Evolutionary conservation across 1,140 invertebrate species (phyloP), one percentile per base, ranked within the genome.

Genomic region (Aleiodes sp.): DNA sequence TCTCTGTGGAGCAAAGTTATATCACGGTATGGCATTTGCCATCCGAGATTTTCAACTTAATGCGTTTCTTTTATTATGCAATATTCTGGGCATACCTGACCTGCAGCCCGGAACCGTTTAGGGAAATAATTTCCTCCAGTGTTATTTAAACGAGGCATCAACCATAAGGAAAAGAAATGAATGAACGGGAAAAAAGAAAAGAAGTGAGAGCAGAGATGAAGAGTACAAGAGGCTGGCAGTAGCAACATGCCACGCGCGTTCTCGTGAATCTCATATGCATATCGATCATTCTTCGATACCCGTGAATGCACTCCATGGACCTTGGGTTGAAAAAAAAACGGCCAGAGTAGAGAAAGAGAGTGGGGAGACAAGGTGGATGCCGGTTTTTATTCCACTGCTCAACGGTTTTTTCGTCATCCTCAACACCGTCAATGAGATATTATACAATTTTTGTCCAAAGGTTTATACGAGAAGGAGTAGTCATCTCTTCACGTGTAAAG

Each of bases 241-340:
- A 43, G 6, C 37, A 26, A 12, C 6, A 35, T 16, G 16, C 14
- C 8, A 12, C 43, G 26, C 63, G 63, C 63, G 43, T 33, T 56
- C 21, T 59, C 10, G 33, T 29, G 21, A 24, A 9, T 12, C 21
- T 57, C 26, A 61, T 68, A 68, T 68, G 65, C 65, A 68, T 68
- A 68, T 68, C 65, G 65, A 68, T 68, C 65, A 68, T 68, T 68
- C 37, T 68, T 61, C 37, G 65, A 68, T 68, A 26, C 46, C 24
- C 43, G 41, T 56, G 28, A 41, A 64, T 41, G 24, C 26, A 46
- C 24, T 41, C 24, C 12, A 52, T 65, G 21, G 28, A 56, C 16
- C 9, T 31, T 21, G 41, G 6, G 26, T 35, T 16, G 4, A 12
- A 39, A 2, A 37, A 24, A n/a, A n/a, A n/a, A n/a, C n/a, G n/a